Conservation (phyloP, 2,888 invertebrate species). For the Chrysolina haemoptera region DNA sequence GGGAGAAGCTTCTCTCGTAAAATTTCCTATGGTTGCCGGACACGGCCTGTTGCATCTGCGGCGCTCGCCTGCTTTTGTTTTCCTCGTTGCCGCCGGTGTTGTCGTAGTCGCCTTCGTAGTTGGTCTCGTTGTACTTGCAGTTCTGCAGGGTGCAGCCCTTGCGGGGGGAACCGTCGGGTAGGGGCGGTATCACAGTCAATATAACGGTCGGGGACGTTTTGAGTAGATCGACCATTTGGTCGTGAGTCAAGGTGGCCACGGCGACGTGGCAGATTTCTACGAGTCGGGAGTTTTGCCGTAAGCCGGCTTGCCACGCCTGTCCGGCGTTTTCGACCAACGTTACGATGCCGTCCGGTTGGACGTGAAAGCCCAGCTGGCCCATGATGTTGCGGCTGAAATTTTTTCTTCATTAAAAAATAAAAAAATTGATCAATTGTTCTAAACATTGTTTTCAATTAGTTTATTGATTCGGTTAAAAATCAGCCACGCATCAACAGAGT, state of each 20-base stretch:
- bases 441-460: background rate
- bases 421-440: conserved; percentile 1
- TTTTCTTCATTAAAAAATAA: conserved; percentile 36
- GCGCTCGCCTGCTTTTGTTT: conserved; percentile 68
- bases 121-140: conserved; percentile 70
- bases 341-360: conserved; percentile 94
- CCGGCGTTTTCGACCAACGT: conserved; percentile 87
- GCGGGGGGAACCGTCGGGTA: conserved; percentile 78
- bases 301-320: conserved; percentile 85
- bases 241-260: conserved; percentile 90
- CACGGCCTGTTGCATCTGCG: conserved; percentile 72
- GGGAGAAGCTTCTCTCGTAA: conserved; percentile 82
- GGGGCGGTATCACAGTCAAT: conserved; percentile 85
- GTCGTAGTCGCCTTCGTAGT: conserved; percentile 79
- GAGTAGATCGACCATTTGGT: conserved; percentile 93
- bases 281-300: conserved; percentile 89
- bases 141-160: conserved; percentile 78
- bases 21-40: conserved; percentile 77
- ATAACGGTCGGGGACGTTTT: conserved; percentile 92
- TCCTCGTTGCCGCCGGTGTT: conserved; percentile 71
- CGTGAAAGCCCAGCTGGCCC: conserved; percentile 91
- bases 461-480: too few species aligned
- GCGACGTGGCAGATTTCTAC: conserved; percentile 85
- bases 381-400: conserved; percentile 77
- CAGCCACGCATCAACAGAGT: too few species aligned